phyloP scores from a whole-genome alignment of 1,140 invertebrate genomes.

The Drosophila busckii region DNA sequence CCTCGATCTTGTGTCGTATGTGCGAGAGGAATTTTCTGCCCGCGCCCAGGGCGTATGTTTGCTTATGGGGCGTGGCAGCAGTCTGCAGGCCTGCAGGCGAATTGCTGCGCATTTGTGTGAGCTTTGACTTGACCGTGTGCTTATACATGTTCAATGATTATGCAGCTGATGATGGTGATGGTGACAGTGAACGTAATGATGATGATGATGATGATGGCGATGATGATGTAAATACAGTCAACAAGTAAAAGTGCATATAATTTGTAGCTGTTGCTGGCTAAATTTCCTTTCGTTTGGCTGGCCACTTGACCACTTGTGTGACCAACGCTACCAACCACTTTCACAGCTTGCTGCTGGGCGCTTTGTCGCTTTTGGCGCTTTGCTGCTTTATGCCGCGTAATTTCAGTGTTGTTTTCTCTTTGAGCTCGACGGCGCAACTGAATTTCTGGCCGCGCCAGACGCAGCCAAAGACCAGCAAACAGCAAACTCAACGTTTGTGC shows the following conservation, averaged over 20 bases:
- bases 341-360: constrained; percentile 48
- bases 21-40: constrained; percentile 71
- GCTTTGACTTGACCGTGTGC: constrained; percentile 63
- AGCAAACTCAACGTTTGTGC: constrained; percentile 46
- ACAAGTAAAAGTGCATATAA: constrained; percentile 68
- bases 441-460: constrained; percentile 44
- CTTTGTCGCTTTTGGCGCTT: constrained; percentile 5
- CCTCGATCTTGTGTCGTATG: constrained; percentile 75
- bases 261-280: constrained; percentile 34
- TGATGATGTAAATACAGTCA: constrained; percentile 22
- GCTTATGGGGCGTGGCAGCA: constrained; percentile 14
- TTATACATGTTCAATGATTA: constrained; percentile 49
- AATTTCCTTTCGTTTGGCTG: constrained; percentile 52
- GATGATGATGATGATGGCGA: constrained; percentile 7
- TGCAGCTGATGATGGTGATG: constrained; percentile 1
- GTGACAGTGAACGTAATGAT: not conserved
- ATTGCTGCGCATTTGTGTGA: constrained; percentile 51
- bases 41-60: constrained; percentile 39
- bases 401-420: constrained; percentile 66
- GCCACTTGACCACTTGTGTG: constrained; percentile 27
- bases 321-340: constrained; percentile 48
- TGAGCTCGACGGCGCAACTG: constrained; percentile 69
- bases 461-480: constrained; percentile 24
- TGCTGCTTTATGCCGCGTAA: constrained; percentile 30
- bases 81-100: constrained; percentile 15